Evolutionary conservation across 2,797 vertebrate species (phyloP), one percentile per base, ranked within the genome.

Genomic region (Staurois parvus): DNA sequence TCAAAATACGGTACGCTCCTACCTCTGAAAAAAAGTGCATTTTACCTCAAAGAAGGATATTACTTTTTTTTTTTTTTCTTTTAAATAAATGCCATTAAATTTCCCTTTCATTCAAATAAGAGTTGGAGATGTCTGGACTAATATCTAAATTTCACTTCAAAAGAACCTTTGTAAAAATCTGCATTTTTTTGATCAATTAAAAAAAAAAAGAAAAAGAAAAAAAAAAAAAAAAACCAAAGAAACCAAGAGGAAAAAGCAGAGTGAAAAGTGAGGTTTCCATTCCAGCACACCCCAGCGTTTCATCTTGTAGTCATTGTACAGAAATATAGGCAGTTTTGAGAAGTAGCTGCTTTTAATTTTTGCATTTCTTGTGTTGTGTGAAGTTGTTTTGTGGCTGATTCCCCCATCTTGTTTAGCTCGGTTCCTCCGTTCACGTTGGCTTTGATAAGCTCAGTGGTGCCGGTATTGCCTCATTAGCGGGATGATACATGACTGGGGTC

Each of bases 381-480:
- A 79, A 88, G 75, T 84, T 56, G 76, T 79, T n/a, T 62, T 40
- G 73, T 12, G 0, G 0, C 21, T 79, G 32, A 78, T 1, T 1
- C 76, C 12, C 40, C 32, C 32, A 79, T 26, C 72, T 80, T 87
- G 56, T 9, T 37, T 37, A 9, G 8, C 37, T 37, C 34, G 5
- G 34, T 37, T 37, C 37, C 37, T 10, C 37, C 8, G 9, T 10
- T 3, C 3, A 0, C 59, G 0, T 2, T 70, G 21, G 77, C 64
- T 0, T 0, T 9, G 32, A 26, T 2, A 29, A 9, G 26, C 79
- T 98, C 95, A 99, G 92, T 95, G 97, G 78, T 98, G 97, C 84
- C 98, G 94, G 89, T 99, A 97, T 89, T 99, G 98, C 92, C 97
- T 96, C 98, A 99, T 99, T 84, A 99, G 97, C 59, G 98, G 98